These are phyloP conservation scores for Dasysyrphus albostriatus DNA, from an alignment of 2,888 invertebrate species.

Conservation along the genomic window DNA sequence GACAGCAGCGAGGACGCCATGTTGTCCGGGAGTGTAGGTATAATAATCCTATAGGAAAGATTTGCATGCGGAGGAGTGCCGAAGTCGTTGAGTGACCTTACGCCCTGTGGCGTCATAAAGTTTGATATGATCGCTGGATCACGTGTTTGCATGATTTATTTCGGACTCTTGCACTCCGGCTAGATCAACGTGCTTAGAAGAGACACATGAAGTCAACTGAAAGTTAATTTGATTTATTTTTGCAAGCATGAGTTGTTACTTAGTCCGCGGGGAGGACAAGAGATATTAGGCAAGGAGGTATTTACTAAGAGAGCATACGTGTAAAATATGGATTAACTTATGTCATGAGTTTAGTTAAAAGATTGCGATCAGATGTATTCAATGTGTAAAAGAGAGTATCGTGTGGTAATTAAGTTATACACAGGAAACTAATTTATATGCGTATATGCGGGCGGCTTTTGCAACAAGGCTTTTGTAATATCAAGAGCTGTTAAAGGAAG, in stretches of 20 bases:
- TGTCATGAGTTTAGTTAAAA: slow-evolving; percentile 49
- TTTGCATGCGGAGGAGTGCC: slow-evolving; percentile 71
- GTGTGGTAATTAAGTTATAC: slow-evolving; percentile 53
- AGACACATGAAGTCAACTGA: slow-evolving; percentile 58
- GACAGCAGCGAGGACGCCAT: slow-evolving; percentile 16
- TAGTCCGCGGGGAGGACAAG: slow-evolving; percentile 6
- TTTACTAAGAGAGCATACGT: slow-evolving; percentile 29
- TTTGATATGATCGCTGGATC: slow-evolving; percentile 66
- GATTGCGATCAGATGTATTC: slow-evolving; percentile 51
- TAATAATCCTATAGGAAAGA: slow-evolving; percentile 19
- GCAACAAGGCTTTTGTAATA: slow-evolving; percentile 4
- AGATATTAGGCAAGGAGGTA: slow-evolving; percentile 10
- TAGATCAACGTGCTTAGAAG: slow-evolving; percentile 31
- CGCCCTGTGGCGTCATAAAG: slow-evolving; percentile 72
- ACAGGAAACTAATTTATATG: slow-evolving; percentile 53
- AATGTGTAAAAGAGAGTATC: slow-evolving; percentile 33
- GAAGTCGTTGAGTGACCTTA: slow-evolving; percentile 50
- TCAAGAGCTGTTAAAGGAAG: background rate
- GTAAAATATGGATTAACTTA: slow-evolving; percentile 41
- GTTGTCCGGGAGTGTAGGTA: slow-evolving; percentile 22
- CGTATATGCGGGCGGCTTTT: slow-evolving; percentile 32
- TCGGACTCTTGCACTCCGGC: slow-evolving; percentile 48
- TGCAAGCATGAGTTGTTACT: slow-evolving; percentile 61
- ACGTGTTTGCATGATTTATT: slow-evolving; percentile 75
- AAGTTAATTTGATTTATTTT: slow-evolving; percentile 69